phyloP scores from a whole-genome alignment of 2,113 vertebrate genomes.

The Speoplatyrhinus poulsoni region DNA sequence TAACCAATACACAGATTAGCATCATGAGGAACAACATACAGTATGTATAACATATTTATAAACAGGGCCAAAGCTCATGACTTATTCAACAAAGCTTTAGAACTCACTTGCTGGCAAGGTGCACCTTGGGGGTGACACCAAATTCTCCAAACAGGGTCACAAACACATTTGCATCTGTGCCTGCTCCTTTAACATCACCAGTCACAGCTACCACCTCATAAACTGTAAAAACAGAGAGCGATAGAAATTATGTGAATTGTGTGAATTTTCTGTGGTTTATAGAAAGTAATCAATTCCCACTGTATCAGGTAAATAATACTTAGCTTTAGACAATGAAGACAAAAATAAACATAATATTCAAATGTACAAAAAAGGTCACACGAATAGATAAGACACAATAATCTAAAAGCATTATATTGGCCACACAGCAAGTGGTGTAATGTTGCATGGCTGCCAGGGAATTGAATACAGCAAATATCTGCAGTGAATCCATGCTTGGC shows the following conservation, averaged over 20 bases:
- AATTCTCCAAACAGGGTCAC: constrained; percentile 92
- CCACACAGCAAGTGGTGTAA: constrained; percentile 43
- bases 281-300: background rate
- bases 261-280: background rate
- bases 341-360: background rate
- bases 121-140: constrained; percentile 93
- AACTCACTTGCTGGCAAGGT: constrained; percentile 98
- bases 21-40: background rate
- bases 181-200: constrained; percentile 91
- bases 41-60: background rate
- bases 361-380: constrained; percentile 30
- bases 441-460: constrained; percentile 60
- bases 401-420: constrained; percentile 38
- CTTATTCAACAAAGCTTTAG: background rate
- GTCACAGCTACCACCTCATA: constrained; percentile 94
- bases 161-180: constrained; percentile 94
- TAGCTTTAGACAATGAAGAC: too few species aligned
- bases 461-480: constrained; percentile 63
- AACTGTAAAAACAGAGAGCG: constrained; percentile 72
- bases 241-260: background rate
- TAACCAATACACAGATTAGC: background rate
- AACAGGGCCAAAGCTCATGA: background rate
- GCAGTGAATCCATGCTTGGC: constrained; percentile 59
- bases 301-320: background rate
- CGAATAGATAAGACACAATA: constrained; percentile 34